phyloP scores from a whole-genome alignment of 1,140 invertebrate genomes.

The Apis cerana region DNA sequence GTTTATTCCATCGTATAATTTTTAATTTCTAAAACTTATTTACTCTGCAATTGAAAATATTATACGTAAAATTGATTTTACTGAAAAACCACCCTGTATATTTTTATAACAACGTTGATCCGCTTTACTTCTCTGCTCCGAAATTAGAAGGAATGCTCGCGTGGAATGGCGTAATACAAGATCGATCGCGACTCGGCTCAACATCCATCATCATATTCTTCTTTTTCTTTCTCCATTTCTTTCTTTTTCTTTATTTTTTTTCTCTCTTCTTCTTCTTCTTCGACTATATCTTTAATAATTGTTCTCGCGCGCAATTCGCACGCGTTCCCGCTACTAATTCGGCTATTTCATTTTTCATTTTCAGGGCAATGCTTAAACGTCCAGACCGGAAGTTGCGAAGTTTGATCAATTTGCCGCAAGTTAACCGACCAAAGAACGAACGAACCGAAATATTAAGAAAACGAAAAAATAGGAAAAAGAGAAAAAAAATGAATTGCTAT shows the following conservation, averaged over 20 bases:
- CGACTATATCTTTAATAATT: background rate
- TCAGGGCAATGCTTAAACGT: conserved; percentile 78
- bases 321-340: conserved; percentile 45
- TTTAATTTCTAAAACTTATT: no score
- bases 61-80: background rate
- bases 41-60: background rate
- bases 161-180: conserved; percentile 21
- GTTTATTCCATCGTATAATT: no score
- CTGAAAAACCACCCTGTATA: background rate
- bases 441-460: background rate
- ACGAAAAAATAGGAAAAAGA: background rate
- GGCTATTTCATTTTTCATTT: conserved; percentile 72
- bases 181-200: conserved; percentile 9
- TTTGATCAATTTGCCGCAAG: conserved; percentile 59
- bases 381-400: conserved; percentile 66
- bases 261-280: background rate
- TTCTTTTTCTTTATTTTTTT: no score
- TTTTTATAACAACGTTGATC: background rate
- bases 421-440: conserved; percentile 66
- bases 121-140: background rate
- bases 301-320: background rate
- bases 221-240: background rate
- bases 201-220: background rate
- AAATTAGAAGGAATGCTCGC: conserved; percentile 23
- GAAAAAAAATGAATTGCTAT: background rate